These are phyloP conservation scores for Gadus chalcogrammus DNA, from an alignment of 2,113 vertebrate genomes.

Conservation along the genomic window DNA sequence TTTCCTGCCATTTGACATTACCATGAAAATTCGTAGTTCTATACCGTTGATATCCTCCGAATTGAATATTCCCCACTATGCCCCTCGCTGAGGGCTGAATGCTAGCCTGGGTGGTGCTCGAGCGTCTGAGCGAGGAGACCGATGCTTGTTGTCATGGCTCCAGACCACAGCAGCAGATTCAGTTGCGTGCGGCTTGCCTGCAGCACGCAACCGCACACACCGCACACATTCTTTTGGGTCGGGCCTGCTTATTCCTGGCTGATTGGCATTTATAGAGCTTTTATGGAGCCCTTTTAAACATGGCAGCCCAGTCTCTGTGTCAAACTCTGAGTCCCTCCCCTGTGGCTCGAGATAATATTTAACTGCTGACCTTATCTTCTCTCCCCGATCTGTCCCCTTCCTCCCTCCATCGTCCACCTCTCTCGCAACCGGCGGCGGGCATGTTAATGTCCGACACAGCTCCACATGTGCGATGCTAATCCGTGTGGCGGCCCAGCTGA, in stretches of 20 bases:
- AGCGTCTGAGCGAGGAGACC: conserved; percentile 9
- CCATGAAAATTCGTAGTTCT: no score
- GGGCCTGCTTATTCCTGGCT: conserved; percentile 35
- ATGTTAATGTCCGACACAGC: conserved; percentile 53
- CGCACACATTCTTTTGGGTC: background rate
- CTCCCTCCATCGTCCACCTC: background rate
- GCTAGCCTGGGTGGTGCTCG: conserved; percentile 10
- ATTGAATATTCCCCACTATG: background rate
- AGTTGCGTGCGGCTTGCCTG: conserved; percentile 12
- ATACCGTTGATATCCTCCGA: no score
- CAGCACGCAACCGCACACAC: no score
- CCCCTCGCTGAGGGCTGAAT: background rate
- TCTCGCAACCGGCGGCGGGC: conserved; percentile 34
- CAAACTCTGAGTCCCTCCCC: conserved; percentile 44
- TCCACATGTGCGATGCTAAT: conserved; percentile 55
- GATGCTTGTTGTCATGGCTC: conserved; percentile 19
- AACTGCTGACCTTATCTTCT: conserved; percentile 65
- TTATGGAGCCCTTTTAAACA: conserved; percentile 53
- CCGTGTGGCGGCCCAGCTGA: conserved; percentile 50
- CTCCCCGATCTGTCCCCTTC: conserved; percentile 22
- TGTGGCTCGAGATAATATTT: conserved; percentile 68
- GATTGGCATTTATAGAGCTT: conserved; percentile 45
- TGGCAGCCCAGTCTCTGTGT: conserved; percentile 27
- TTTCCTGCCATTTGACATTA: no score
- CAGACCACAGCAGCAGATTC: conserved; percentile 10